phyloP scores from a whole-genome alignment of 2,888 invertebrate genomes.

The Drosophila crucigera region DNA sequence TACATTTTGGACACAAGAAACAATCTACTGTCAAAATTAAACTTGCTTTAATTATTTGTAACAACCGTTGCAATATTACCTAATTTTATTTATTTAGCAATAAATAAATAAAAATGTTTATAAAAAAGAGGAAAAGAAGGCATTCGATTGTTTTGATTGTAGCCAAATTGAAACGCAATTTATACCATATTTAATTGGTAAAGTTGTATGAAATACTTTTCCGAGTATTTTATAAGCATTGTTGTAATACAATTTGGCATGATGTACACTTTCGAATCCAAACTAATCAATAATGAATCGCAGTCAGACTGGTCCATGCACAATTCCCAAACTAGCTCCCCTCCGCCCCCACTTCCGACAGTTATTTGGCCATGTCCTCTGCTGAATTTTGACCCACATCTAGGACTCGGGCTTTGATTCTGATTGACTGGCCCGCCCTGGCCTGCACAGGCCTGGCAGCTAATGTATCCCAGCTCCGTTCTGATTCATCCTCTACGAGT shows the following conservation, averaged over 20 bases:
- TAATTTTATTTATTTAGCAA: background rate
- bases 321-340: background rate
- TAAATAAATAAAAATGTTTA: too few relatives aligned
- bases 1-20: background rate
- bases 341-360: background rate
- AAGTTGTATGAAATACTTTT: background rate
- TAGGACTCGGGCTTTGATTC: conserved; percentile 7
- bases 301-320: conserved; percentile 3
- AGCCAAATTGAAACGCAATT: background rate
- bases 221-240: background rate
- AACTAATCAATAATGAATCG: conserved; percentile 21
- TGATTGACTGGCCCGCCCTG: conserved; percentile 42
- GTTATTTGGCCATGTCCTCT: background rate
- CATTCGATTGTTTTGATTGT: background rate
- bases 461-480: conserved; percentile 31
- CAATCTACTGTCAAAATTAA: background rate
- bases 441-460: conserved; percentile 10
- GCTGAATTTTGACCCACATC: conserved; percentile 11
- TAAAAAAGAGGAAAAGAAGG: background rate
- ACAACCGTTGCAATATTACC: background rate
- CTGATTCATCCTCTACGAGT: conserved; percentile 24
- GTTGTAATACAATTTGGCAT: background rate
- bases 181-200: background rate
- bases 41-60: background rate
- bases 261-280: background rate